Percentiles rank a stretch among this genome's conserved stretches.
These are phyloP conservation scores for Corythucha ciliata DNA, from an alignment of 2,888 invertebrate genomes.

Conservation along the genomic window DNA sequence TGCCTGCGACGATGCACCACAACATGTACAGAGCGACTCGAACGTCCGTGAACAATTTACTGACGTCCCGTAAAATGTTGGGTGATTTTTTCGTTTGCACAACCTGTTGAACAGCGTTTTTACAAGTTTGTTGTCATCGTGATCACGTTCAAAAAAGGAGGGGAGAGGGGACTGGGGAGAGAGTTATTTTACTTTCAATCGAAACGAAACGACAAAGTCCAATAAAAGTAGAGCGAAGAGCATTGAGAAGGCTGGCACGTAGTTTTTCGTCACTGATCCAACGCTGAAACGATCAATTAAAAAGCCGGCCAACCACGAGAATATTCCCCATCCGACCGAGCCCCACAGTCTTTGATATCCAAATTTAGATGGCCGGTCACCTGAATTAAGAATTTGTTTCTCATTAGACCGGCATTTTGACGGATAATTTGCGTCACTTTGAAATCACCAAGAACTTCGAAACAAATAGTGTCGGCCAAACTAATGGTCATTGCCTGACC, in stretches of 20 bases:
- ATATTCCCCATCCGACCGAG: conserved; percentile 73
- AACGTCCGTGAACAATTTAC: conserved; percentile 53
- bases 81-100: conserved; percentile 45
- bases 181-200: neutral
- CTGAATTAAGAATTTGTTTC: conserved; percentile 46
- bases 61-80: conserved; percentile 60
- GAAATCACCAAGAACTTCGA: conserved; percentile 61
- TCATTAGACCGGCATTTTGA: no score
- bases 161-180: no score
- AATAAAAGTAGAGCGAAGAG: neutral
- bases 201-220: neutral
- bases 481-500: conserved; percentile 42
- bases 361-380: conserved; percentile 61
- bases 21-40: conserved; percentile 63
- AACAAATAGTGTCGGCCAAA: conserved; percentile 81
- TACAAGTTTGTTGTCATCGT: no score
- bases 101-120: conserved; percentile 44
- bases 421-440: no score
- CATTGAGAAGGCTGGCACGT: conserved; percentile 1
- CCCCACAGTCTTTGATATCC: conserved; percentile 83
- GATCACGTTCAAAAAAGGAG: no score
- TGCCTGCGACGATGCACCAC: conserved; percentile 72
- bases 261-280: conserved; percentile 39
- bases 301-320: conserved; percentile 65
- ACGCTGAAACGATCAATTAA: conserved; percentile 64